A percentile compares a stretch with the other conserved stretches of the same genome.
These are phyloP conservation scores for Pterois miles DNA, from an alignment of 2,797 vertebrate genomes.

Conservation along the genomic window DNA sequence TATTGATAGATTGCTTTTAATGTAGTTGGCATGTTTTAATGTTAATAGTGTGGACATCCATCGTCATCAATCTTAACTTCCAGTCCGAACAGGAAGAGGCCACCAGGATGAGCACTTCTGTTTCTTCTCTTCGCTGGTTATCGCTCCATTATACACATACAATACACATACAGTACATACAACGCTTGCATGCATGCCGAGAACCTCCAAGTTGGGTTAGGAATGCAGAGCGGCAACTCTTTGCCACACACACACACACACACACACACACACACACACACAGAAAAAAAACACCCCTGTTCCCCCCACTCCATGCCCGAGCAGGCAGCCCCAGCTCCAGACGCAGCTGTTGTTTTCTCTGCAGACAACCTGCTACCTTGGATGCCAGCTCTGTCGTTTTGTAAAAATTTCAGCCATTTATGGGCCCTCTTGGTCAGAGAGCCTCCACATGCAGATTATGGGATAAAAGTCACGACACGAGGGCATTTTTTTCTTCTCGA, in stretches of 20 bases:
- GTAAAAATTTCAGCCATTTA: constrained; percentile 39
- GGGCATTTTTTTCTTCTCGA: neutral
- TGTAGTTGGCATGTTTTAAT: neutral
- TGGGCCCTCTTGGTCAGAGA: constrained; percentile 21
- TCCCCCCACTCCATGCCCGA: constrained; percentile 37
- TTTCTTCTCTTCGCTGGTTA: neutral
- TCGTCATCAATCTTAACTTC: neutral
- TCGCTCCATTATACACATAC: neutral
- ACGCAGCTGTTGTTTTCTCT: constrained; percentile 78
- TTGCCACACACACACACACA: constrained; percentile 23
- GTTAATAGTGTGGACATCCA: neutral
- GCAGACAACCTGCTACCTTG: constrained; percentile 74
- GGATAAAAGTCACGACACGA: neutral
- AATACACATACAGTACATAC: neutral
- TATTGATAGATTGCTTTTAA: neutral
- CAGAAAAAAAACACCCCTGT: constrained; percentile 12
- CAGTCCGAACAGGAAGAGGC: neutral
- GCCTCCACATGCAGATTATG: neutral
- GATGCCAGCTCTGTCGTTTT: constrained; percentile 55
- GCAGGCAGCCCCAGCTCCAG: constrained; percentile 56
- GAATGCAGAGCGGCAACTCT: constrained; percentile 62
- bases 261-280: neutral
- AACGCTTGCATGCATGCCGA: constrained; percentile 11
- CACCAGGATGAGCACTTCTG: neutral
- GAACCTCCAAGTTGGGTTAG: constrained; percentile 39